Percentiles rank a stretch among this genome's conserved stretches.
Evolutionary conservation across 2,888 invertebrate species (phyloP).

Genomic region (Sipha maydis): DNA sequence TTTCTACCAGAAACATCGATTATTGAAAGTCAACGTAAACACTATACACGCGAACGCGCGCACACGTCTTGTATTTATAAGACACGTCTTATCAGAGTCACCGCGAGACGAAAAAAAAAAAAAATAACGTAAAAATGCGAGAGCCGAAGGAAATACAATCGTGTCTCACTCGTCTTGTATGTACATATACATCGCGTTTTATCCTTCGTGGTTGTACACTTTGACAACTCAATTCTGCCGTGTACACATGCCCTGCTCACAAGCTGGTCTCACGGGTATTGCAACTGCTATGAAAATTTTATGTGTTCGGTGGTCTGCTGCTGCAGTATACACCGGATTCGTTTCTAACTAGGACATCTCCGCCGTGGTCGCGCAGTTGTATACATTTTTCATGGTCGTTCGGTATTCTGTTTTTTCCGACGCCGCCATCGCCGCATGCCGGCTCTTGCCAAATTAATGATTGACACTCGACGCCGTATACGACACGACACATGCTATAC

Average conservation of each 20-base stretch:
- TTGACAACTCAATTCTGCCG: slow-evolving; percentile 54
- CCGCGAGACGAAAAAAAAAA: neutral
- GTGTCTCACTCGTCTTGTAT: slow-evolving; percentile 26
- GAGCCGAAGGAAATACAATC: slow-evolving; percentile 23
- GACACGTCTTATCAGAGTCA: neutral
- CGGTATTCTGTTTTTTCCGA: slow-evolving; percentile 52
- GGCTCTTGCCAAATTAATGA: slow-evolving; percentile 54
- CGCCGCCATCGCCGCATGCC: neutral
- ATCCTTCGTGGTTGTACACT: slow-evolving; percentile 37
- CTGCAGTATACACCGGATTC: neutral
- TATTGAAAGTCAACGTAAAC: neutral
- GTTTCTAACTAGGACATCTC: slow-evolving; percentile 30
- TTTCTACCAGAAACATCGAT: neutral
- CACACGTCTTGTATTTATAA: neutral
- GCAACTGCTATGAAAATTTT: slow-evolving; percentile 50
- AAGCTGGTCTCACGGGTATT: slow-evolving; percentile 48
- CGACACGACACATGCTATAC: neutral
- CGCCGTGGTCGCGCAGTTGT: slow-evolving; percentile 26
- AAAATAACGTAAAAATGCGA: slow-evolving; percentile 15
- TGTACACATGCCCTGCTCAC: neutral
- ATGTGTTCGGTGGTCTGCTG: slow-evolving; percentile 51
- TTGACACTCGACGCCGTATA: slow-evolving; percentile 45
- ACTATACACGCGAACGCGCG: neutral
- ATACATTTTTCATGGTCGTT: slow-evolving; percentile 60
- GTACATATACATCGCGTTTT: slow-evolving; percentile 16